Evolutionary conservation across 2,797 vertebrate species (phyloP), one percentile per base, ranked within the genome.

Genomic region (Vultur gryphus): DNA sequence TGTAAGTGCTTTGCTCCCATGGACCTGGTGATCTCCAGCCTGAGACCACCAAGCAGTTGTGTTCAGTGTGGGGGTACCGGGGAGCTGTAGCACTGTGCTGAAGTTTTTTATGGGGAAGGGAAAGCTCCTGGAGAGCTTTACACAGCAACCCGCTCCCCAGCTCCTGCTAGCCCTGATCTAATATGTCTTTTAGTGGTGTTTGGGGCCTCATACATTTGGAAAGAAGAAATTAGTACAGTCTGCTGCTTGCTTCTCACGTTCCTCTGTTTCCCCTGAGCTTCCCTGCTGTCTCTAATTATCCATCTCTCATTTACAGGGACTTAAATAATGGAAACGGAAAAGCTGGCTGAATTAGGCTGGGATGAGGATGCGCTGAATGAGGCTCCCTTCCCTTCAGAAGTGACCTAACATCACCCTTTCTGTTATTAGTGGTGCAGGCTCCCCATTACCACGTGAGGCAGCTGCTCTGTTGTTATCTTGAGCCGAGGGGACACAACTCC

Each of bases 171-270:
- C 71, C 28, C 64, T 49, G 55, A 25, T 91, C 62, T 80, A 94
- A 92, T 83, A 77, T 16, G 21, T 35, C 5, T 91, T 96, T 96
- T 94, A 97, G 78, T 43, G 89, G 80, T 61, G 49, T 87, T 23
- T 85, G 55, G 90, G 87, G 92, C 78, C 81, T 77, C 81, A 9
- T 85, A 62, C 16, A 52, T 41, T 54, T 35, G 35, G 51, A 77
- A 85, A 65, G 43, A 48, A 52, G 79, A 81, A 97, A 93, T 80
- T 28, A 94, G 67, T 10, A 2, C 70, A 73, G 52, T 49, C 37
- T 92, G 62, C 37, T 75, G 41, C 55, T 86, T 57, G 69, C 62
- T 87, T 78, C 37, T 86, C 72, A 48, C 9, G 0, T 79, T 82
- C 14, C 58, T 73, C 75, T 76, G 6, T 35, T 76, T 76, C 67